Evolutionary conservation across 1,140 invertebrate genomes (phyloP).

Genomic region (Tenebrio molitor): DNA sequence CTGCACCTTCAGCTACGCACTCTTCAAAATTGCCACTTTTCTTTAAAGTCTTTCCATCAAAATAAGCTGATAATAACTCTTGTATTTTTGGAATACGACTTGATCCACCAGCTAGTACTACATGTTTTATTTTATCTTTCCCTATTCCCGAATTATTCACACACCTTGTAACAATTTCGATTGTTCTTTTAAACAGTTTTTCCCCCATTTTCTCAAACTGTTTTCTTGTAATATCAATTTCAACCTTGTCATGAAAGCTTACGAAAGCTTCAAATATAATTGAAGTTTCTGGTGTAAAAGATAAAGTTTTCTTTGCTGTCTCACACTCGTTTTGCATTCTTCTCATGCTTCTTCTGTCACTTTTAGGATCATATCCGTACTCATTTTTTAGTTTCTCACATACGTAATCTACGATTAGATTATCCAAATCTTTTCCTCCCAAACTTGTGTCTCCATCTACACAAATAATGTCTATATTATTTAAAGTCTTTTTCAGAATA

Average conservation of each 20-base stretch:
- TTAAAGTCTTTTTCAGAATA: constrained; percentile 81
- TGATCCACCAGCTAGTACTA: constrained; percentile 75
- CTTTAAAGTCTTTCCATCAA: constrained; percentile 61
- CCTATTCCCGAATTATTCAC: constrained; percentile 25
- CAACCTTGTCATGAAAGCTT: constrained; percentile 70
- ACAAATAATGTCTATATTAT: constrained; percentile 76
- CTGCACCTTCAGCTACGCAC: constrained; percentile 50
- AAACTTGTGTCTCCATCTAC: constrained; percentile 78
- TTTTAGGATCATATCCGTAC: constrained; percentile 71
- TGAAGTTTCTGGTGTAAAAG: constrained; percentile 66
- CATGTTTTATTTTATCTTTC: constrained; percentile 68
- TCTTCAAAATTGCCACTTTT: constrained; percentile 64
- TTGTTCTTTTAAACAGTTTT: constrained; percentile 74
- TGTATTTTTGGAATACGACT: constrained; percentile 75
- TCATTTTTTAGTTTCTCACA: constrained; percentile 77
- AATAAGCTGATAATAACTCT: constrained; percentile 66
- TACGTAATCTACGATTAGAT: constrained; percentile 68
- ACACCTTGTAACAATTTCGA: constrained; percentile 43
- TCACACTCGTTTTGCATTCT: constrained; percentile 83
- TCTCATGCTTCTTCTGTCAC: constrained; percentile 78
- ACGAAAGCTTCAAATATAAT: neutral
- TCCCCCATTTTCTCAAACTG: constrained; percentile 82
- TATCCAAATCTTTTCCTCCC: constrained; percentile 80
- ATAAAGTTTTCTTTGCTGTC: constrained; percentile 84
- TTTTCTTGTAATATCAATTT: constrained; percentile 78